A percentile compares a stretch with the other conserved stretches of the same genome.
These are phyloP conservation scores for Yasuhikotakia modesta DNA, from an alignment of 2,797 vertebrate genomes.

Conservation along the genomic window DNA sequence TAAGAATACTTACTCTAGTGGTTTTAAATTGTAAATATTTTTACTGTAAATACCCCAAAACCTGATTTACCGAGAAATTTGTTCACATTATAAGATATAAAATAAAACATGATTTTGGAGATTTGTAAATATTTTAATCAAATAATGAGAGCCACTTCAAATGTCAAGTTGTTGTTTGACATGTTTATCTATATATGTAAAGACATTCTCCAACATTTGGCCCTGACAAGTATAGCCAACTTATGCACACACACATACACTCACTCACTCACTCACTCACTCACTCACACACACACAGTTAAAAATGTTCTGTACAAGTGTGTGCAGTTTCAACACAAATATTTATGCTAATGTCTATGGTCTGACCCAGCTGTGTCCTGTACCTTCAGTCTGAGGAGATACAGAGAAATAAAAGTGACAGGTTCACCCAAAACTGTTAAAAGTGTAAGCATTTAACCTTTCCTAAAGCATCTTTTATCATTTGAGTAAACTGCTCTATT, in stretches of 20 bases:
- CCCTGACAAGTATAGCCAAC: neutral
- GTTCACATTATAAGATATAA: neutral
- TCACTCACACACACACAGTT: constrained; percentile 4
- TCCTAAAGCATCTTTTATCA: neutral
- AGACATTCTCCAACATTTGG: neutral
- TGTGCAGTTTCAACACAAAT: constrained; percentile 76
- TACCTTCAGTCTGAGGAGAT: constrained; percentile 31
- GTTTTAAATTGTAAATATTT: too few species aligned
- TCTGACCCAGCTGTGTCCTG: constrained; percentile 67
- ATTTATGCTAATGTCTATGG: constrained; percentile 72
- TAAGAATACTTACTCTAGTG: too few species aligned
- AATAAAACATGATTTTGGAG: neutral
- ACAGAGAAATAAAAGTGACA: constrained; percentile 27
- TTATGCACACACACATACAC: constrained; percentile 9
- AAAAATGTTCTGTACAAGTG: constrained; percentile 50
- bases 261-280: neutral
- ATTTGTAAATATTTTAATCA: neutral
- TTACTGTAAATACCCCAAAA: too few species aligned
- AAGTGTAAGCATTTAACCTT: neutral
- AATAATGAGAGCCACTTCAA: neutral
- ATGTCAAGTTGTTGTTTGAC: neutral
- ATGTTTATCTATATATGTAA: neutral
- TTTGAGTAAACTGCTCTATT: neutral
- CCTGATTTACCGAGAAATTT: neutral
- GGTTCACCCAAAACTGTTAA: constrained; percentile 3